Evolutionary conservation across 1,140 invertebrate genomes (phyloP).

Genomic region (Drosophila guanche): DNA sequence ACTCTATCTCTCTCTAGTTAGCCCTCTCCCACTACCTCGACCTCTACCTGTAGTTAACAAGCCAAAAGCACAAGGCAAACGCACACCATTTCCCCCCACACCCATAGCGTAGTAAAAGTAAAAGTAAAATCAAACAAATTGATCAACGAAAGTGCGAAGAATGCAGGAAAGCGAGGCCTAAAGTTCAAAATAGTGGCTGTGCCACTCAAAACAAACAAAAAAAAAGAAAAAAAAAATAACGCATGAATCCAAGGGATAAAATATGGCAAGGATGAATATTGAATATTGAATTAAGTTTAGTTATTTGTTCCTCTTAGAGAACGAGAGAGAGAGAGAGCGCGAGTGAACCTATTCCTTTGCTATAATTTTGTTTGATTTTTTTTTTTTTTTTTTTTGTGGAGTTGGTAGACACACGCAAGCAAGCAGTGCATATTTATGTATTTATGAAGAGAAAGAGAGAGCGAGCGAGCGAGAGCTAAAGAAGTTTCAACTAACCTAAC

Average conservation of each 20-base stretch:
- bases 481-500: constrained; percentile 20
- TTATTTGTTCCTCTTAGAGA: constrained; percentile 6
- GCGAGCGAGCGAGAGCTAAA: not conserved
- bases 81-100: no score
- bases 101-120: not conserved
- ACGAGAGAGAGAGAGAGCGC: no score
- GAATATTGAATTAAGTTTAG: constrained; percentile 36
- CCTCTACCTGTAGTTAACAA: constrained; percentile 21
- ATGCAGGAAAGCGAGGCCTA: constrained; percentile 48
- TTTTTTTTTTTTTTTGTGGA: constrained; percentile 28
- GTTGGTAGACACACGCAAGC: constrained; percentile 14
- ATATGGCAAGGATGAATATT: constrained; percentile 13
- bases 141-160: constrained; percentile 10
- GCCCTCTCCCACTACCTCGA: not conserved
- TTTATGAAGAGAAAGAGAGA: constrained; percentile 16
- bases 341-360: not conserved
- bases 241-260: constrained; percentile 8
- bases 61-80: not conserved
- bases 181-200: constrained; percentile 78
- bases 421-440: constrained; percentile 26
- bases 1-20: constrained; percentile 3
- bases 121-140: not conserved
- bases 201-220: constrained; percentile 58
- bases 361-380: constrained; percentile 14
- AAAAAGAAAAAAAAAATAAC: constrained; percentile 27